Evolutionary conservation across 1,140 invertebrate genomes (phyloP).

Genomic region (Maconellicoccus hirsutus): DNA sequence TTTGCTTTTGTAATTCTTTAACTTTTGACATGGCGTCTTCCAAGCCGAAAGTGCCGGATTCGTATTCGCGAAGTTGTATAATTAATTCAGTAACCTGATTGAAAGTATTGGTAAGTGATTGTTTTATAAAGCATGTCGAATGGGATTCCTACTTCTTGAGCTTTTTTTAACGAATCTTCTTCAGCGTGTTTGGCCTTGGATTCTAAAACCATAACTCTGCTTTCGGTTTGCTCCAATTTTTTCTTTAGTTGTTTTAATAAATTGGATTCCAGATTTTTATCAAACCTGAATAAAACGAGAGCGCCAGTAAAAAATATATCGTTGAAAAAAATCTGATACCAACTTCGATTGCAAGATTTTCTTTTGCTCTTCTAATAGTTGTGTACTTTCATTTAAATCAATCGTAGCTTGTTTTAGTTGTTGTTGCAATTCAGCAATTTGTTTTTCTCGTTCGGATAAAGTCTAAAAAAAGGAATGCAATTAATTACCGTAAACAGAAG

Average conservation of each 20-base stretch:
- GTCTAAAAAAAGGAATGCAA: conserved; percentile 21
- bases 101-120: too few relatives aligned
- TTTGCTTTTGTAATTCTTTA: conserved; percentile 46
- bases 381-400: conserved; percentile 50
- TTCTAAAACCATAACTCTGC: conserved; percentile 30
- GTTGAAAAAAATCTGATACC: too few relatives aligned
- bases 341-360: conserved; percentile 30
- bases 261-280: conserved; percentile 31
- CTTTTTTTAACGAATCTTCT: conserved; percentile 43
- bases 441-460: conserved; percentile 43
- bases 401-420: conserved; percentile 54
- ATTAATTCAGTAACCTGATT: conserved; percentile 39
- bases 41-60: conserved; percentile 51
- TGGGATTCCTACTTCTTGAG: conserved; percentile 44
- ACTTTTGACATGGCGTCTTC: conserved; percentile 49
- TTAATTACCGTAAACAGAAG: not conserved
- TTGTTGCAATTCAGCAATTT: conserved; percentile 52
- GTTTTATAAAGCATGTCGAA: too few relatives aligned
- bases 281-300: conserved; percentile 30
- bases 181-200: conserved; percentile 39
- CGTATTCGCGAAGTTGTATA: conserved; percentile 45
- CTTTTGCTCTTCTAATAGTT: conserved; percentile 37
- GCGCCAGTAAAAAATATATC: too few relatives aligned
- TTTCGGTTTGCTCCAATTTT: conserved; percentile 34
- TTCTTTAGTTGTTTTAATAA: conserved; percentile 35